Percentiles rank a stretch among this genome's conserved stretches.
phyloP scores from a whole-genome alignment of 2,797 vertebrate species.

The Halcyon leucocephala region DNA sequence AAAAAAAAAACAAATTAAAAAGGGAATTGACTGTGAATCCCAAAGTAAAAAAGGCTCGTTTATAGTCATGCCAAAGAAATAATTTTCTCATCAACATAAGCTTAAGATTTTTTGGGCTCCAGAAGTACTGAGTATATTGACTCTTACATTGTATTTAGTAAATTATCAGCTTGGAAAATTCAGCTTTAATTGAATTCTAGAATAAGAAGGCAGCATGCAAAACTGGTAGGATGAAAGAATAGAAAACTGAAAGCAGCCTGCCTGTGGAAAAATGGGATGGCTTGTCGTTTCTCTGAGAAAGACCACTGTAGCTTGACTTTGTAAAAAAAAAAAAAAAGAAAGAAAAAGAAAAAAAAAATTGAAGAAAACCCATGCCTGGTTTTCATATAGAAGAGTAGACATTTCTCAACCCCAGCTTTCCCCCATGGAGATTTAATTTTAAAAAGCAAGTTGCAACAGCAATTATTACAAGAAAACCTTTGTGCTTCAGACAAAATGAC shows the following conservation, averaged over 20 bases:
- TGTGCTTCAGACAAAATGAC: not conserved
- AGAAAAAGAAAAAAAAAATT: not conserved
- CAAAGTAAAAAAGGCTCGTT: not conserved
- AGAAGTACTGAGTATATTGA: not conserved
- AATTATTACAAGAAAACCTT: not conserved
- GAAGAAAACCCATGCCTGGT: not conserved
- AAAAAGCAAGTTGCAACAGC: not conserved
- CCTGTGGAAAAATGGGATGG: not conserved
- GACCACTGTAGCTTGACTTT: not conserved
- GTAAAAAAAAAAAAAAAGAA: not conserved
- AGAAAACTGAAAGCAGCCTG: not conserved
- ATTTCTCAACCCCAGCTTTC: not conserved
- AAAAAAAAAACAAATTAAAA: not conserved
- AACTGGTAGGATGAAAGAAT: not conserved
- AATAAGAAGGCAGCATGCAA: not conserved
- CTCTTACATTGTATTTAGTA: not conserved
- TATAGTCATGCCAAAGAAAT: not conserved
- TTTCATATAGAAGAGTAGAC: not conserved
- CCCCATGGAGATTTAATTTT: not conserved
- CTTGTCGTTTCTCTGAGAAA: not conserved
- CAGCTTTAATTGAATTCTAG: not conserved
- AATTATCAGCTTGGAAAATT: not conserved
- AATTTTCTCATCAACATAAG: not conserved
- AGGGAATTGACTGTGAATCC: not conserved
- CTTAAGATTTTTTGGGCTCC: not conserved